Percentiles rank a stretch among this genome's conserved stretches.
These are phyloP conservation scores for Peromyscus aztecus DNA, from an alignment of 2,797 vertebrate species.

Conservation along the genomic window DNA sequence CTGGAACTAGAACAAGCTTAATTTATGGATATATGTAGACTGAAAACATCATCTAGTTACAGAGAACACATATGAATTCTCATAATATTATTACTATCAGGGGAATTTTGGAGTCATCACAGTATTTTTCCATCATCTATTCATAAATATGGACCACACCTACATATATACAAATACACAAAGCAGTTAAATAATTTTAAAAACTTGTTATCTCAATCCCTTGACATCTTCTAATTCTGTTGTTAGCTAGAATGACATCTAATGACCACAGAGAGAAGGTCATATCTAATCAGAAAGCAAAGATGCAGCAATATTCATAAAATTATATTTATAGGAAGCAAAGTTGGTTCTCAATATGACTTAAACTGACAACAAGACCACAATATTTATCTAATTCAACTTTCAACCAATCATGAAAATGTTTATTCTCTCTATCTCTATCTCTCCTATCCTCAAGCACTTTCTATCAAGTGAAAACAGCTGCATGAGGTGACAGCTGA, in stretches of 20 bases:
- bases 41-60: conserved; percentile 8
- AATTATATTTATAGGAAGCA: neutral
- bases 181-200: neutral
- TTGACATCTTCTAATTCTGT: conserved; percentile 40
- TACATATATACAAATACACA: neutral
- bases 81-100: neutral
- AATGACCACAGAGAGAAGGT: neutral
- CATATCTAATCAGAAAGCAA: conserved; percentile 36
- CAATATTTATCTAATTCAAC: conserved; percentile 32
- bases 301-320: neutral
- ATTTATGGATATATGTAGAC: neutral
- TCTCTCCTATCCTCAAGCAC: neutral
- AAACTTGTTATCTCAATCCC: neutral
- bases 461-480: conserved; percentile 23
- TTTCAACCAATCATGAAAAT: conserved; percentile 38
- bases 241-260: neutral
- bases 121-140: neutral
- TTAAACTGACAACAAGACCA: neutral
- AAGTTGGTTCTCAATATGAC: neutral
- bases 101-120: conserved; percentile 16
- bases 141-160: neutral
- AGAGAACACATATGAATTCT: neutral
- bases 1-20: conserved; percentile 74
- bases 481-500: neutral
- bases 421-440: neutral